A percentile compares a stretch with the other conserved stretches of the same genome.
phyloP scores from a whole-genome alignment of 2,888 invertebrate species.

The Rhaphigaster nebulosa region DNA sequence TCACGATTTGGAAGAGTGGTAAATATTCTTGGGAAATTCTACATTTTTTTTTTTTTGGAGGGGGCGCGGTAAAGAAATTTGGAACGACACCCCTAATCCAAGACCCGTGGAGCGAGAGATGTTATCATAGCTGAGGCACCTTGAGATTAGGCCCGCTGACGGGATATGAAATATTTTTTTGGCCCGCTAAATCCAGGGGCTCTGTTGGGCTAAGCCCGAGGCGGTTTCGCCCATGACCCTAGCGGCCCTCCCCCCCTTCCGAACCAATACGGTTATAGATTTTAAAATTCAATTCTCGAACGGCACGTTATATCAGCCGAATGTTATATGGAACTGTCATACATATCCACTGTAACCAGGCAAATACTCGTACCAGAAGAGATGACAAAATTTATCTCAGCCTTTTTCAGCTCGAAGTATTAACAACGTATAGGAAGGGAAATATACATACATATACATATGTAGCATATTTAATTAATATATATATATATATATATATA shows the following conservation, averaged over 20 bases:
- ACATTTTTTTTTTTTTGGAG: neutral
- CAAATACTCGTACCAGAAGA: neutral
- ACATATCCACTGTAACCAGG: neutral
- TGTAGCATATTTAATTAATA: too few species aligned
- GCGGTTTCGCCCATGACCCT: neutral
- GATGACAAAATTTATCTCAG: too few species aligned
- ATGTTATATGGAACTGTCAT: neutral
- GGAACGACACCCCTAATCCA: neutral
- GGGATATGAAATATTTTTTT: constrained; percentile 17
- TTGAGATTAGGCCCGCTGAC: neutral
- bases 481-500: too few species aligned
- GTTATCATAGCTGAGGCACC: neutral
- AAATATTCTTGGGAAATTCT: too few species aligned
- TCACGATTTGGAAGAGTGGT: too few species aligned
- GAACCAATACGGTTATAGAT: neutral
- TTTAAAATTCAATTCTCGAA: constrained; percentile 30
- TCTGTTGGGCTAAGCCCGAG: neutral
- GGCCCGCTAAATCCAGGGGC: neutral
- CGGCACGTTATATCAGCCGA: neutral
- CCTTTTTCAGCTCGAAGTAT: too few species aligned
- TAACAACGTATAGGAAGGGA: too few species aligned
- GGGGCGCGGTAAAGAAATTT: neutral
- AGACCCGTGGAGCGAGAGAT: neutral
- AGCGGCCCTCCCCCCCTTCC: neutral
- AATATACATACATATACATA: too few species aligned